Evolutionary conservation across 2,113 vertebrate genomes (phyloP).

Genomic region (Deroptyus accipitrinus): DNA sequence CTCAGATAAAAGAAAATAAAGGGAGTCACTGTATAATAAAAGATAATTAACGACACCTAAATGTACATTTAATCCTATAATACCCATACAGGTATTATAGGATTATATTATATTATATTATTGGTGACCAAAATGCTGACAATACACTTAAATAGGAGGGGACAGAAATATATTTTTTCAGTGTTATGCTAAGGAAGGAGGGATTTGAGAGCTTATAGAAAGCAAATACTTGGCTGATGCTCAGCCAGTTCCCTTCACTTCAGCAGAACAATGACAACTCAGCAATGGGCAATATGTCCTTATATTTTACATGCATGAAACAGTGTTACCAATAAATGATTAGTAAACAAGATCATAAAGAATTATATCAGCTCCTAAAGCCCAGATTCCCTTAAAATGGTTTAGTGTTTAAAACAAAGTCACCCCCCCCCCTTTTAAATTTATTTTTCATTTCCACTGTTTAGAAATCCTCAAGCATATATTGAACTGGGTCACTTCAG

Average conservation of each 20-base stretch:
- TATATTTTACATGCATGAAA: background rate
- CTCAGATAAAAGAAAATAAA: background rate
- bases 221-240: background rate
- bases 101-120: too few species aligned
- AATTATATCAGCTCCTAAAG: background rate
- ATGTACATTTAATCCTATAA: background rate
- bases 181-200: background rate
- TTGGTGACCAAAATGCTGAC: background rate
- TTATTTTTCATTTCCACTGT: background rate
- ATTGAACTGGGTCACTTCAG: background rate
- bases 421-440: accelerated
- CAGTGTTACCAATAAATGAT: background rate
- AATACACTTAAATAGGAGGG: background rate
- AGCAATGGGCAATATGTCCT: background rate
- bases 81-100: background rate
- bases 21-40: background rate
- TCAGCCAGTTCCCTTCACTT: background rate
- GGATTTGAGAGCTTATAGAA: background rate
- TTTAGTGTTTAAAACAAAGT: background rate
- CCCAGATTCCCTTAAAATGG: background rate
- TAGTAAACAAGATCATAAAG: background rate
- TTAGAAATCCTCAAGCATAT: background rate
- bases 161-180: background rate
- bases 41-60: background rate
- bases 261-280: background rate